phyloP scores from a whole-genome alignment of 2,113 vertebrate species.

The Rhodinocichla rosea region DNA sequence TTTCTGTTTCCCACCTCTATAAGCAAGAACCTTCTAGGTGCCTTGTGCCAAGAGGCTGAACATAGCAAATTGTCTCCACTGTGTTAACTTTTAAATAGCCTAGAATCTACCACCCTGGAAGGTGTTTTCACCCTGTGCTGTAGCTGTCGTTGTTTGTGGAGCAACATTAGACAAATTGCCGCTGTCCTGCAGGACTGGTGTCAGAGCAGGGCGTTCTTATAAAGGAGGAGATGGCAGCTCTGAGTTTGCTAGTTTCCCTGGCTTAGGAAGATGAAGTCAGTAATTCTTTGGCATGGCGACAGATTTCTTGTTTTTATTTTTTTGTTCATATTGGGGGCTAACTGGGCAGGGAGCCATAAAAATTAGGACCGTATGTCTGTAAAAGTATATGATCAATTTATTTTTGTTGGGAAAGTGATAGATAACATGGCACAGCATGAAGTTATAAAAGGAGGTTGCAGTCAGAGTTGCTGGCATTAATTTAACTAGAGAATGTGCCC shows the following conservation, averaged over 20 bases:
- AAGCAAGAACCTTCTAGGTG: not conserved
- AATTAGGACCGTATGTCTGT: not conserved
- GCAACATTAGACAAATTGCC: not conserved
- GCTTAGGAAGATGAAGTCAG: not conserved
- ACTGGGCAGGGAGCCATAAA: not conserved
- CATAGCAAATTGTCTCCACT: not conserved
- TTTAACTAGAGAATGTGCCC: constrained; percentile 47
- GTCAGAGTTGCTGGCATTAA: constrained; percentile 54
- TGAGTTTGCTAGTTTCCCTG: not conserved
- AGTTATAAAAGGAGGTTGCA: constrained; percentile 59
- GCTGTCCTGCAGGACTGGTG: not conserved
- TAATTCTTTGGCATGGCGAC: not conserved
- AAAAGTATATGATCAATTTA: constrained; percentile 43
- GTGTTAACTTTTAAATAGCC: not conserved
- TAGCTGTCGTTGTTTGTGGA: not conserved
- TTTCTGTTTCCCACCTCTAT: not conserved
- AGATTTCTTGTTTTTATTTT: not conserved
- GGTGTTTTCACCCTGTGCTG: not conserved
- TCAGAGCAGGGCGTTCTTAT: not conserved
- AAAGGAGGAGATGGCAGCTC: not conserved
- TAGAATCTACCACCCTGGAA: not conserved
- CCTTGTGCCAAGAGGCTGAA: not conserved
- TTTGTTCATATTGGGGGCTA: not conserved
- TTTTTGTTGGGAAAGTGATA: constrained; percentile 35
- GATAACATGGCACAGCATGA: constrained; percentile 18